Evolutionary conservation across 2,888 invertebrate genomes (phyloP), one percentile per base, ranked within the genome.

Genomic region (Dasysyrphus tricinctus): DNA sequence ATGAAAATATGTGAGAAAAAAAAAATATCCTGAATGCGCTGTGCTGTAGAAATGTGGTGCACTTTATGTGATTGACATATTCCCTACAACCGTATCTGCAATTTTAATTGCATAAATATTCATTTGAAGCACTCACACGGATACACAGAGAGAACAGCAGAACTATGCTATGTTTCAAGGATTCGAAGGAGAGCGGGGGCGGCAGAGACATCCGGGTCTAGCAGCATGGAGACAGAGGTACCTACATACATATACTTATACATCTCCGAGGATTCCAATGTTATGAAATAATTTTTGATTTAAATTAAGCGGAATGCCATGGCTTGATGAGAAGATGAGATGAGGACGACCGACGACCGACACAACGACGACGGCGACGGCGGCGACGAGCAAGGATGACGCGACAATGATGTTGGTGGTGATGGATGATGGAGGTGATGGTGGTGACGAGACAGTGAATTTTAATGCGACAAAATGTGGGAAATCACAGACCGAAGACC

Each of bases 31-130:
- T 70, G 61, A 49, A 73, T 67, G 61, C 37, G 19, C 8, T 73
- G n/a, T n/a, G 37, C 47, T 34, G 75, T 51, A 67, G 51, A 67
- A 51, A 67, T 67, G 78, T 65, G 67, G 74, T 81, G 78, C 82
- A 86, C 82, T 82, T 74, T 65, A 65, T 82, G 78, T 65, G 78
- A 82, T 86, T 86, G 86, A 82, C 78, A 74, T 86, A 78, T 78
- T 82, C 86, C 65, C 81, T 78, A 78, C 81, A 75, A 86, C 49
- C 82, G 75, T 86, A 91, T 91, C 90, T 91, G 90, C 91, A 91
- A 91, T 91, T 91, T 91, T 91, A 91, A 90, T 91, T 91, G 91
- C 91, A 91, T 91, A 91, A 91, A 90, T 90, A 90, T 89, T 90
- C 90, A 89, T 88, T 88, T 88, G 88, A 85, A 81, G 51, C 67